Evolutionary conservation across 2,113 vertebrate genomes (phyloP).

Genomic region (Trematocara marginatum): DNA sequence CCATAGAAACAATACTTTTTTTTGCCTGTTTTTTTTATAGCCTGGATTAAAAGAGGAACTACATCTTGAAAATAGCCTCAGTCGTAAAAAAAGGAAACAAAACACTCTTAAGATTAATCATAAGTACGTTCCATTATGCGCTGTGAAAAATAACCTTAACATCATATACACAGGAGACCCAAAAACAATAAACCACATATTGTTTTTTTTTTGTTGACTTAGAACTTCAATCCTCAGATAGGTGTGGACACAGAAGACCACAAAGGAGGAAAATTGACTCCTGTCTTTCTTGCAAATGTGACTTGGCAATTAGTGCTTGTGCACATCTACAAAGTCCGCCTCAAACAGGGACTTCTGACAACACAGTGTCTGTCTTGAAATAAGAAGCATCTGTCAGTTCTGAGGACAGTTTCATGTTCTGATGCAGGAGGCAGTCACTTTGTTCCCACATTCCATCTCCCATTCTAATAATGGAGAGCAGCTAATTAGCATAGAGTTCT

Average conservation of each 20-base stretch:
- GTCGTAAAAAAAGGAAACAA: slow-evolving; percentile 53
- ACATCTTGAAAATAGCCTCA: slow-evolving; percentile 61
- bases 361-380: slow-evolving; percentile 68
- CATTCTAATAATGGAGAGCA: slow-evolving; percentile 71
- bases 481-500: slow-evolving; percentile 75
- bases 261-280: slow-evolving; percentile 70
- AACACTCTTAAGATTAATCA: slow-evolving; percentile 64
- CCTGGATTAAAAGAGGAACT: slow-evolving; percentile 53
- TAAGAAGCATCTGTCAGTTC: slow-evolving; percentile 80
- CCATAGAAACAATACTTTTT: slow-evolving; percentile 55
- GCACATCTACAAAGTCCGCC: slow-evolving; percentile 70
- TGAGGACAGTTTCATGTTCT: slow-evolving; percentile 77
- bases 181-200: slow-evolving; percentile 56
- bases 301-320: slow-evolving; percentile 76
- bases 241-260: slow-evolving; percentile 59
- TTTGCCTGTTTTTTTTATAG: slow-evolving; percentile 4
- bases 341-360: slow-evolving; percentile 75
- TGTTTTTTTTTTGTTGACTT: slow-evolving; percentile 68
- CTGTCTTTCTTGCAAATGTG: slow-evolving; percentile 68
- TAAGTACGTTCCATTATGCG: slow-evolving; percentile 53
- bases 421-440: slow-evolving; percentile 70
- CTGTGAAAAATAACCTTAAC: slow-evolving; percentile 62
- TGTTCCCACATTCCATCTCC: slow-evolving; percentile 72
- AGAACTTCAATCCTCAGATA: slow-evolving; percentile 63
- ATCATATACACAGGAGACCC: slow-evolving; percentile 61